A percentile compares a stretch with the other conserved stretches of the same genome.
phyloP scores from a whole-genome alignment of 2,113 vertebrate genomes.

The Regulus satrapa region DNA sequence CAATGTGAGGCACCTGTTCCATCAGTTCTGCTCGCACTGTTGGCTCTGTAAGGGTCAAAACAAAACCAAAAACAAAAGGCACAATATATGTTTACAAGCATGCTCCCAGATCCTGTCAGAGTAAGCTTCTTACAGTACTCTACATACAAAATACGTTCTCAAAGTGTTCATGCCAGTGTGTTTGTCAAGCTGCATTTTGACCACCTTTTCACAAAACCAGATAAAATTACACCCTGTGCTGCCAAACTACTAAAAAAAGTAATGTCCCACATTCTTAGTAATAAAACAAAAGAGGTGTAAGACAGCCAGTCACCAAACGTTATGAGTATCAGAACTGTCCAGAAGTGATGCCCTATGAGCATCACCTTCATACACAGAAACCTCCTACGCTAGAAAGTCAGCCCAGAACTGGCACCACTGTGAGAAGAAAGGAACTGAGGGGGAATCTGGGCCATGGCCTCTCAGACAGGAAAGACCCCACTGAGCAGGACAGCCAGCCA shows the following conservation, averaged over 20 bases:
- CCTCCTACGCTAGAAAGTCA: not conserved
- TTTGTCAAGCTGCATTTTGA: not conserved
- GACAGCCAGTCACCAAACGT: not conserved
- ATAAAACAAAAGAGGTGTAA: not conserved
- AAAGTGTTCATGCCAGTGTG: not conserved
- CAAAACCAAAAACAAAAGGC: not conserved
- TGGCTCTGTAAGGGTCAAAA: slow-evolving; percentile 74
- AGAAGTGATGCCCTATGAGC: rapidly evolving
- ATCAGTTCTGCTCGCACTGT: slow-evolving; percentile 88
- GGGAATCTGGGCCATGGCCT: not conserved
- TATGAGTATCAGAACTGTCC: not conserved
- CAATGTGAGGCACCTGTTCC: slow-evolving; percentile 89
- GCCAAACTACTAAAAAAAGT: not conserved
- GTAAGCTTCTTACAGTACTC: not conserved
- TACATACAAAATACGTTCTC: not conserved
- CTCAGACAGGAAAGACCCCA: not conserved
- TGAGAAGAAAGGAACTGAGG: not conserved
- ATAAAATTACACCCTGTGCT: not conserved
- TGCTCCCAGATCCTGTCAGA: not conserved
- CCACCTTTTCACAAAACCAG: not conserved
- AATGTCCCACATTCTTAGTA: not conserved
- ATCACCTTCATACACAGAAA: not conserved
- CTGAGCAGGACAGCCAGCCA: not conserved
- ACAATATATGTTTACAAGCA: not conserved
- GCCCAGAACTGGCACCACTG: not conserved